Evolutionary conservation across 1,140 invertebrate species (phyloP).

Genomic region (Mycetomoellerius zeteki): DNA sequence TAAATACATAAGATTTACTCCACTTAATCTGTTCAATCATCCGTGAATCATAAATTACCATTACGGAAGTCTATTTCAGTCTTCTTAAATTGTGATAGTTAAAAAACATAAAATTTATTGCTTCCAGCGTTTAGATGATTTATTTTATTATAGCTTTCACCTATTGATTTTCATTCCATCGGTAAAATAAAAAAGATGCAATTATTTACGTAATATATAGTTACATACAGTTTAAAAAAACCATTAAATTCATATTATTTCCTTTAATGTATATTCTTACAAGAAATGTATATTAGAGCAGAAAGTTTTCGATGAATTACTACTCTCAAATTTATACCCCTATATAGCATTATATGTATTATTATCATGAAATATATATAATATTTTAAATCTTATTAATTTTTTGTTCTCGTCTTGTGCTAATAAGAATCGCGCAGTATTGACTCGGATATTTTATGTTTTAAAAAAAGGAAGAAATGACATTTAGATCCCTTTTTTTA

Average conservation of each 20-base stretch:
- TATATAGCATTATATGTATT: too few species aligned
- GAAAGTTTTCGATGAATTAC: neutral
- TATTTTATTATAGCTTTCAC: constrained; percentile 15
- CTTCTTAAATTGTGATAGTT: constrained; percentile 4
- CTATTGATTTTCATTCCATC: neutral
- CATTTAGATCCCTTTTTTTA: neutral
- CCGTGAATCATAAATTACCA: neutral
- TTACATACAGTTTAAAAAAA: neutral
- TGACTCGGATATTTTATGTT: neutral
- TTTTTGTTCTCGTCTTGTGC: neutral
- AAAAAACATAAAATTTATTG: constrained; percentile 6
- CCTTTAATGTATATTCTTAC: neutral
- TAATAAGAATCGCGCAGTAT: neutral
- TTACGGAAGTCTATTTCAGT: neutral
- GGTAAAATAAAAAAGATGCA: neutral
- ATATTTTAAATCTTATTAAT: neutral
- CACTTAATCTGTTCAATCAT: constrained; percentile 49
- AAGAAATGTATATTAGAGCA: neutral
- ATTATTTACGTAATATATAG: constrained; percentile 12
- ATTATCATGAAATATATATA: neutral
- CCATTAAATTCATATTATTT: neutral
- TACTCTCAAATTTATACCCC: neutral
- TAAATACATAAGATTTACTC: constrained; percentile 37
- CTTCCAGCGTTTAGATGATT: constrained; percentile 8
- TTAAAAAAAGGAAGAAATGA: neutral